A percentile compares a stretch with the other conserved stretches of the same genome.
Evolutionary conservation across 2,888 invertebrate species (phyloP).

Genomic region (Magallana nippona): DNA sequence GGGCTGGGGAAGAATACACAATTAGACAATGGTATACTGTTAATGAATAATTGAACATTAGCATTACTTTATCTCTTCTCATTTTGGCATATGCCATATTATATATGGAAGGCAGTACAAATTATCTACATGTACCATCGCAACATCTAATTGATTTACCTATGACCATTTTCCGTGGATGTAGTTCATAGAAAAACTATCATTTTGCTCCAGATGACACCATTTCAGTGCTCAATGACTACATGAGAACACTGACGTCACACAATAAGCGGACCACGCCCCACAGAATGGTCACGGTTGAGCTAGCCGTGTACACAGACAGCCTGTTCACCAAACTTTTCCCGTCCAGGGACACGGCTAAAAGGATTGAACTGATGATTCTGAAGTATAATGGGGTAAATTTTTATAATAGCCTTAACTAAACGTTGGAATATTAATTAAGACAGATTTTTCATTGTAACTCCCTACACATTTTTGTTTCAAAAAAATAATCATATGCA

Average conservation of each 20-base stretch:
- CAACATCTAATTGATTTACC: no score
- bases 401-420: background rate
- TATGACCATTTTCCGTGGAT: background rate
- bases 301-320: constrained; percentile 45
- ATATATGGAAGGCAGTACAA: background rate
- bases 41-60: background rate
- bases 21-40: background rate
- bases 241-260: background rate
- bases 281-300: constrained; percentile 38
- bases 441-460: no score
- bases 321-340: constrained; percentile 40
- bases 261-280: constrained; percentile 38
- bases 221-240: background rate
- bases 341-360: constrained; percentile 7
- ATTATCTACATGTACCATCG: background rate
- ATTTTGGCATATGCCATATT: background rate
- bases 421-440: no score
- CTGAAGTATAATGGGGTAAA: constrained; percentile 53
- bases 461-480: no score
- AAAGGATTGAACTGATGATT: constrained; percentile 48
- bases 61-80: background rate
- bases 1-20: background rate
- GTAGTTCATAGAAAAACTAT: background rate
- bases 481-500: no score
- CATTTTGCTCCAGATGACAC: background rate